Evolutionary conservation across 2,888 invertebrate genomes (phyloP).

Genomic region (Eulithis testata): DNA sequence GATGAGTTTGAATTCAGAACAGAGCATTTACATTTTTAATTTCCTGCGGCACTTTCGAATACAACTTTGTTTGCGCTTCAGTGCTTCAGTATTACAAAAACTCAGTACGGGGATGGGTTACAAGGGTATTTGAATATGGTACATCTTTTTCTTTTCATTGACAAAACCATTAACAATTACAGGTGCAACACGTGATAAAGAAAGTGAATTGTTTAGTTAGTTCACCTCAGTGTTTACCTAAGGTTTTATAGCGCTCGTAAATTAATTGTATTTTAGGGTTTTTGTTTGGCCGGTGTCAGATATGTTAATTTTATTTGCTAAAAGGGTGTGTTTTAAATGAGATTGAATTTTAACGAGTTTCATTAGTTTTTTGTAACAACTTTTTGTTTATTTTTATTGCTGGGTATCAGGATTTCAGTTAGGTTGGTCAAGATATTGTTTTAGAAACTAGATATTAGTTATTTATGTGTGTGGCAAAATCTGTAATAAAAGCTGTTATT

Average conservation of each 20-base stretch:
- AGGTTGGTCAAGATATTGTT: too few species aligned
- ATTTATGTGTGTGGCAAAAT: too few species aligned
- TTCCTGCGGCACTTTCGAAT: too few species aligned
- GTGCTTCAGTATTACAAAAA: too few species aligned
- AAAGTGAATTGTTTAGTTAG: conserved; percentile 44
- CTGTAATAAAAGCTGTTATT: too few species aligned
- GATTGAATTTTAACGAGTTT: conserved; percentile 24
- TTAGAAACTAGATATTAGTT: too few species aligned
- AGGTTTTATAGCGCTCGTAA: conserved; percentile 41
- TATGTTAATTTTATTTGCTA: conserved; percentile 41
- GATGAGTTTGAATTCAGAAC: conserved; percentile 26
- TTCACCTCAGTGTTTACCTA: conserved; percentile 44
- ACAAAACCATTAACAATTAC: not conserved
- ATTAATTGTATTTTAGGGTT: conserved; percentile 36
- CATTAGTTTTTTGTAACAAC: conserved; percentile 20
- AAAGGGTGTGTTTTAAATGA: conserved; percentile 30
- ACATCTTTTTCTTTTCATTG: not conserved
- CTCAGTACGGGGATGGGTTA: too few species aligned
- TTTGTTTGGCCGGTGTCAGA: conserved; percentile 23
- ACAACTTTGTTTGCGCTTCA: too few species aligned
- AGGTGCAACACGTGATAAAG: conserved; percentile 54
- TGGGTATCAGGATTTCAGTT: conserved; percentile 1
- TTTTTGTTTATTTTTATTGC: conserved; percentile 7
- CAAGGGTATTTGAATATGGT: not conserved
- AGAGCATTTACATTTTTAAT: not conserved